Base-by-base conservation (phyloP, 2,797 vertebrate species). In the Graptemys geographica region DNA sequence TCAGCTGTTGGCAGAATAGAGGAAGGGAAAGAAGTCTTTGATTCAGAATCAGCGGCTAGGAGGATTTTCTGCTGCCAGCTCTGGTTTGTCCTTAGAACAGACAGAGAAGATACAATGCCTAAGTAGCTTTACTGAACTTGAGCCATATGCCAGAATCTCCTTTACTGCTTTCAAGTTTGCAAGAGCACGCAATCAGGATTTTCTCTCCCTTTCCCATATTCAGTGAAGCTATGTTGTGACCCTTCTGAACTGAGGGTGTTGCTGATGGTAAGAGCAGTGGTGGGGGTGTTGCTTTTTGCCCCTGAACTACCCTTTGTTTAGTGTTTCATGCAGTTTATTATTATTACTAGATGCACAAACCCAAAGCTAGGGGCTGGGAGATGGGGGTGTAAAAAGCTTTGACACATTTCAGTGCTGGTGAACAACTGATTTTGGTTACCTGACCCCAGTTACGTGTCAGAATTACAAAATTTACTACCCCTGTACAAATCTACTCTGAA, bases 21-120 rank as follows among this genome's bases (percentile, higher is more conserved):
- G 85, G 11, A 5, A 9, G 9, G 19, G 87, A 85, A 88, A 88
- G 85, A 95, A 96, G 62, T 53, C 92, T 96, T 89, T 93, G 96
- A 94, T 92, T 83, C 56, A 47, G 27, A 79, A 76, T 79, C 90
- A 94, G 85, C 55, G 94, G 49, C 56, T n/a, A 72, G 37, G 84
- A 84, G 85, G 92, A 18, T 21, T 95, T 91, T 51, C 91, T 87
- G 83, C 90, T 83, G 93, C 16, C 86, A 90, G 84, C 92, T 88
- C 52, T 86, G 89, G 84, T 62, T 92, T 93, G 59, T 25, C 49
- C 41, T 81, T 28, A 33, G 79, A 62, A 74, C 91, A 91, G 59
- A 1, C 31, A 31, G 25, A 76, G 74, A 78, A 47, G 74, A 78
- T 47, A 81, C 33, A 28, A 33, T 83, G 49, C 49, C 91, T 83